Percentiles rank a stretch among this genome's conserved stretches.
These are phyloP conservation scores for Nudaria mundana DNA, from an alignment of 2,888 invertebrate genomes.

Conservation along the genomic window DNA sequence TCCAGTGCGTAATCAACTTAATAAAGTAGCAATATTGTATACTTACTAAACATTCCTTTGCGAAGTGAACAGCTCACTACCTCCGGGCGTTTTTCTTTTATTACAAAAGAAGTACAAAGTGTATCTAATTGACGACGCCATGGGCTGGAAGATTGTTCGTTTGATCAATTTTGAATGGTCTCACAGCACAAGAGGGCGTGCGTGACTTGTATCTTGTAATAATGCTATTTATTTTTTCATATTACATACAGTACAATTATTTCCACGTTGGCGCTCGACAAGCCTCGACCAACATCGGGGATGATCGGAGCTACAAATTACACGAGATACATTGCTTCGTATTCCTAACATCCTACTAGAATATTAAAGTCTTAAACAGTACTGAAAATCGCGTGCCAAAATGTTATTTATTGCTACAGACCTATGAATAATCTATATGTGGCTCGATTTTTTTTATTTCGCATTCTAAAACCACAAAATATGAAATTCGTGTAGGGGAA, in stretches of 20 bases:
- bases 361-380: too few species aligned
- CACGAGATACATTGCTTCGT: too few species aligned
- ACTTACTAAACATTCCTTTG: conserved; percentile 31
- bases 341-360: too few species aligned
- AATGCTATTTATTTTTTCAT: conserved; percentile 22
- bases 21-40: conserved; percentile 37
- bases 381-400: too few species aligned
- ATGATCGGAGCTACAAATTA: too few species aligned
- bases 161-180: conserved; percentile 49
- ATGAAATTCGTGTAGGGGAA: too few species aligned
- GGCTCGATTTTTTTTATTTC: too few species aligned
- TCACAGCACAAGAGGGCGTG: conserved; percentile 17
- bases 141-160: conserved; percentile 53
- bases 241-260: conserved; percentile 19
- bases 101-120: conserved; percentile 50
- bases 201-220: conserved; percentile 17
- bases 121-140: conserved; percentile 46
- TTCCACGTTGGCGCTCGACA: not conserved
- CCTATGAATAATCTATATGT: too few species aligned
- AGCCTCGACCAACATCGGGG: too few species aligned
- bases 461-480: too few species aligned
- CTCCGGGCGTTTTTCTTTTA: conserved; percentile 50
- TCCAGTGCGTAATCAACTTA: conserved; percentile 31
- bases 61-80: conserved; percentile 21
- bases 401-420: too few species aligned